phyloP scores from a whole-genome alignment of 1,140 invertebrate species.

The Drosophila virilis region DNA sequence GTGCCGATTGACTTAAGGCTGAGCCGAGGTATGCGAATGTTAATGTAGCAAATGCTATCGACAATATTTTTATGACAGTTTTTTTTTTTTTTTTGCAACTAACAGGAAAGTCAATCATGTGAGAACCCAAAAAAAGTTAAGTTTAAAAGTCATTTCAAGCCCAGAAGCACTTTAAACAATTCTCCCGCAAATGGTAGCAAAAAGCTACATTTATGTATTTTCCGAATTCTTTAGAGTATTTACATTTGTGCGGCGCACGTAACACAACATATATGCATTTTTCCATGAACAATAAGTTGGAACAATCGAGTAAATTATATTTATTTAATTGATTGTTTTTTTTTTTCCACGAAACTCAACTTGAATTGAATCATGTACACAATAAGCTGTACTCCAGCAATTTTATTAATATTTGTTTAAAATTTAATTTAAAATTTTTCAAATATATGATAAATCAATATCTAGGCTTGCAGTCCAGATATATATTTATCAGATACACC shows the following conservation, averaged over 20 bases:
- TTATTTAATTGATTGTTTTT: slow-evolving; percentile 2
- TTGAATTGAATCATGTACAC: background rate
- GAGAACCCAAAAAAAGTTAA: background rate
- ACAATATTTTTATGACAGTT: slow-evolving; percentile 8
- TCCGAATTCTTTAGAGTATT: background rate
- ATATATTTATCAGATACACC: background rate
- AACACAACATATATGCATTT: slow-evolving; percentile 11
- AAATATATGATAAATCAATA: background rate
- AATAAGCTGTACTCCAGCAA: background rate
- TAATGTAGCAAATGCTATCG: background rate
- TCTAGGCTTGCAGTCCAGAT: background rate
- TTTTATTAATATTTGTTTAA: too few relatives aligned
- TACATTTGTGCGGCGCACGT: background rate
- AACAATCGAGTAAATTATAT: background rate
- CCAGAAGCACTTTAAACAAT: slow-evolving; percentile 6
- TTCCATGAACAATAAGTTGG: slow-evolving; percentile 1
- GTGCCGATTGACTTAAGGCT: slow-evolving; percentile 20
- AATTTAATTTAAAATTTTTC: too few relatives aligned
- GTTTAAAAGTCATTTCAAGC: slow-evolving; percentile 3
- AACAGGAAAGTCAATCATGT: slow-evolving; percentile 3
- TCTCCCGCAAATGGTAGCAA: background rate
- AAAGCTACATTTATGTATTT: background rate
- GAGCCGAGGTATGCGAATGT: background rate
- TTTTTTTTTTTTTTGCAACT: background rate
- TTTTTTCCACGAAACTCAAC: background rate